Percentiles rank a stretch among this genome's conserved stretches.
Evolutionary conservation across 1,140 invertebrate genomes (phyloP).

Genomic region (Papilio polyxenes): DNA sequence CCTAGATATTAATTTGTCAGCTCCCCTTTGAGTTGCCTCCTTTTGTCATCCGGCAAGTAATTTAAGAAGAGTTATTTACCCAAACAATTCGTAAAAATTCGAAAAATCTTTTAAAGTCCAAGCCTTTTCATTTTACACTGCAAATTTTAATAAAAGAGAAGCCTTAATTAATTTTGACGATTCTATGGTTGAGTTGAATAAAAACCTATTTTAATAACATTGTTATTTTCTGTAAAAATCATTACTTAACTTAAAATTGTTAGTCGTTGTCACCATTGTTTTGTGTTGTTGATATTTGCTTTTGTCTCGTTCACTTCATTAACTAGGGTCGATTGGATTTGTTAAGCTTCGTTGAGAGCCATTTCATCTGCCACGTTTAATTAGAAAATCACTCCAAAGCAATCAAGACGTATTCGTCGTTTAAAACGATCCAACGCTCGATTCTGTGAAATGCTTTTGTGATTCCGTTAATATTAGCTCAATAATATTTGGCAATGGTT

Average conservation of each 20-base stretch:
- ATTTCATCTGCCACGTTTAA: constrained; percentile 25
- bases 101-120: neutral
- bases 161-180: too few species aligned
- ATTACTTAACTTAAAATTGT: neutral
- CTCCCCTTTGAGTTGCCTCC: neutral
- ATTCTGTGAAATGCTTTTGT: neutral
- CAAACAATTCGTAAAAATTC: neutral
- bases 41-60: neutral
- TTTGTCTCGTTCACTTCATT: constrained; percentile 11
- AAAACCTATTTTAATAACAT: too few species aligned
- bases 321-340: constrained; percentile 20
- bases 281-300: neutral
- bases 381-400: constrained; percentile 27
- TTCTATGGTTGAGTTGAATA: too few species aligned
- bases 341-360: neutral
- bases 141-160: too few species aligned
- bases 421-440: neutral
- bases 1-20: constrained; percentile 13
- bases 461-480: neutral
- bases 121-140: neutral
- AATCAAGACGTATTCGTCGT: constrained; percentile 23
- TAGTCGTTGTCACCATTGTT: neutral
- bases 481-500: too few species aligned
- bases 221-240: too few species aligned
- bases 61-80: constrained; percentile 1